phyloP scores from a whole-genome alignment of 1,140 invertebrate species.

The Dufourea novaeangliae region DNA sequence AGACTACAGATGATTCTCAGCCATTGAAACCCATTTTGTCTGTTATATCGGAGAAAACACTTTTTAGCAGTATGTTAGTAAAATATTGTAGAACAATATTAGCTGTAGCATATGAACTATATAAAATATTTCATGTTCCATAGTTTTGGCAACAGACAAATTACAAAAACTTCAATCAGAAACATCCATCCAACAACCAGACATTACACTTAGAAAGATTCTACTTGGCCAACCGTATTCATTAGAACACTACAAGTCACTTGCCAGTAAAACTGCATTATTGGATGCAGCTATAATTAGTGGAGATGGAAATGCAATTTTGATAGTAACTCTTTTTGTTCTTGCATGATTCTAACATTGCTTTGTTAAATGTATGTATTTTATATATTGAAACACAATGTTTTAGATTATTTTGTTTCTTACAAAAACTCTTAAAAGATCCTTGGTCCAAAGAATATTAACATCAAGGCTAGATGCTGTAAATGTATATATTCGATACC shows the following conservation, averaged over 20 bases:
- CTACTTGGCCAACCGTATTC: constrained; percentile 79
- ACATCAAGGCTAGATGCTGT: constrained; percentile 79
- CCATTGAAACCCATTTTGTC: constrained; percentile 75
- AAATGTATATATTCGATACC: constrained; percentile 81
- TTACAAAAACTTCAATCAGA: constrained; percentile 65
- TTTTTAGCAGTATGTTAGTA: constrained; percentile 74
- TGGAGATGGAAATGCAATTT: constrained; percentile 83
- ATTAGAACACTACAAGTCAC: constrained; percentile 82
- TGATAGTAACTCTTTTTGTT: constrained; percentile 74
- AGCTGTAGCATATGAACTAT: neutral
- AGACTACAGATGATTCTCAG: constrained; percentile 66
- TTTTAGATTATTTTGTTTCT: constrained; percentile 82
- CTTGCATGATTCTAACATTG: constrained; percentile 26
- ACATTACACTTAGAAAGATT: constrained; percentile 78
- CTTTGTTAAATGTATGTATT: constrained; percentile 15
- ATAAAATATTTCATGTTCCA: constrained; percentile 38
- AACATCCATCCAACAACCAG: constrained; percentile 59
- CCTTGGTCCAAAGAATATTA: constrained; percentile 80
- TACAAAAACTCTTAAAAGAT: constrained; percentile 81
- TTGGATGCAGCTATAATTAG: constrained; percentile 80
- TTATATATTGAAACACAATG: neutral
- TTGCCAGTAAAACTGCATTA: constrained; percentile 81
- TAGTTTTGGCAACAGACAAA: constrained; percentile 74
- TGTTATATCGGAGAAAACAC: constrained; percentile 77
- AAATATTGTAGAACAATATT: neutral